phyloP scores from a whole-genome alignment of 2,888 invertebrate genomes.

The Julus scandinavius region DNA sequence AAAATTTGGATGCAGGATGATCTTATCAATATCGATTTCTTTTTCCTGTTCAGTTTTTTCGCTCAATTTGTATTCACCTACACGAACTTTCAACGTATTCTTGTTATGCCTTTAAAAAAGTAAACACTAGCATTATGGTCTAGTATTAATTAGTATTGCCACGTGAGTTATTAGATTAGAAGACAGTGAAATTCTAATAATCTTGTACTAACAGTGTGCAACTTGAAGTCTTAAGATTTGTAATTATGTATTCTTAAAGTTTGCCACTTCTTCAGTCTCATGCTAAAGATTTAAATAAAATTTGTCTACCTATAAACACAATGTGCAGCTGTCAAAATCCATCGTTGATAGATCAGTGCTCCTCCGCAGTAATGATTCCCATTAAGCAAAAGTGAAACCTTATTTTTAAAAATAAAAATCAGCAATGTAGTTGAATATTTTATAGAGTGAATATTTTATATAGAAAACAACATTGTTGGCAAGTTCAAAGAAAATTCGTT shows the following conservation, averaged over 20 bases:
- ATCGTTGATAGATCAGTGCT: conserved; percentile 47
- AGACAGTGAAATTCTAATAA: too few relatives aligned
- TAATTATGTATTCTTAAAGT: not conserved
- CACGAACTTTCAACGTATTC: conserved; percentile 53
- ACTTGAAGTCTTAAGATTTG: not conserved
- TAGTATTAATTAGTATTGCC: too few relatives aligned
- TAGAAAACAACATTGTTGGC: too few relatives aligned
- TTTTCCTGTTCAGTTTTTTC: conserved; percentile 63
- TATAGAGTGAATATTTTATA: too few relatives aligned
- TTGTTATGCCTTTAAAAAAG: conserved; percentile 48
- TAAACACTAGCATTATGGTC: not conserved
- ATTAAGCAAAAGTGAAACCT: conserved; percentile 54
- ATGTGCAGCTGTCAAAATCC: conserved; percentile 56
- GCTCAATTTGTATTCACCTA: conserved; percentile 55
- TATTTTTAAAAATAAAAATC: not conserved
- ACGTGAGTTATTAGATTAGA: too few relatives aligned
- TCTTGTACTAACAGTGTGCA: not conserved
- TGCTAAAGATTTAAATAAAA: not conserved
- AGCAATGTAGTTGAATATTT: too few relatives aligned
- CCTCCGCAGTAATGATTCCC: conserved; percentile 56
- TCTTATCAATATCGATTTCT: conserved; percentile 68
- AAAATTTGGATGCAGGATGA: conserved; percentile 81
- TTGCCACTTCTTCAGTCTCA: too few relatives aligned
- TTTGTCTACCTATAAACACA: conserved; percentile 53
- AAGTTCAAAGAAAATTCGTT: too few relatives aligned